A percentile compares a stretch with the other conserved stretches of the same genome.
Evolutionary conservation across 2,888 invertebrate genomes (phyloP).

Genomic region (Drosophila mimetica): DNA sequence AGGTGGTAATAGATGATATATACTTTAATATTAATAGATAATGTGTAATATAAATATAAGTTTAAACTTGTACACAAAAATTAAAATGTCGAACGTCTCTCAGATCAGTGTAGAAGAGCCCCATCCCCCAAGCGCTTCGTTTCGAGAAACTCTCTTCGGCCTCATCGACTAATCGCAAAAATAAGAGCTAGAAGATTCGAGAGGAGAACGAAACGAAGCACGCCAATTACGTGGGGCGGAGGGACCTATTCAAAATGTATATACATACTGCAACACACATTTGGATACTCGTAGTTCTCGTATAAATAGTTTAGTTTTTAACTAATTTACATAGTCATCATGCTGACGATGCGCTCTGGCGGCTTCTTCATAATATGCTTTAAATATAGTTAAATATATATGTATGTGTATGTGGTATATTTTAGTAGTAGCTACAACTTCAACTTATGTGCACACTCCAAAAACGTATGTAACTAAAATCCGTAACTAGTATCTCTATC

Average conservation of each 20-base stretch:
- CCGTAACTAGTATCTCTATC: constrained; percentile 55
- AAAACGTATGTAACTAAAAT: constrained; percentile 47
- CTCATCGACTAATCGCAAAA: constrained; percentile 5
- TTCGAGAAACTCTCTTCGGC: neutral
- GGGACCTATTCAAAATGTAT: constrained; percentile 40
- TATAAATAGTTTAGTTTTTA: constrained; percentile 77
- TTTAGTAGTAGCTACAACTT: constrained; percentile 75
- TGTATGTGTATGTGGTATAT: constrained; percentile 52
- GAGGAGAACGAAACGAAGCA: constrained; percentile 8
- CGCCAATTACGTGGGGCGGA: constrained; percentile 13
- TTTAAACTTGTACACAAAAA: constrained; percentile 76
- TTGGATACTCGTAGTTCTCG: constrained; percentile 64
- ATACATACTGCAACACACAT: constrained; percentile 67
- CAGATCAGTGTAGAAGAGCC: constrained; percentile 33
- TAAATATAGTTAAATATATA: constrained; percentile 44
- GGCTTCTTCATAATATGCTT: constrained; percentile 55
- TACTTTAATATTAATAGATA: constrained; percentile 71
- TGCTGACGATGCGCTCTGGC: constrained; percentile 76
- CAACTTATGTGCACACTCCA: constrained; percentile 71
- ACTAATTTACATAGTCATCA: constrained; percentile 81
- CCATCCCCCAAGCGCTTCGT: constrained; percentile 7
- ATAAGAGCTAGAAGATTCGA: constrained; percentile 16
- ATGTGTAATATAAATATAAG: constrained; percentile 72
- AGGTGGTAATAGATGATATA: constrained; percentile 70
- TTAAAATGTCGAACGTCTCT: constrained; percentile 67